These are phyloP conservation scores for Anthrax anthrax DNA, from an alignment of 2,888 invertebrate species.

Conservation along the genomic window DNA sequence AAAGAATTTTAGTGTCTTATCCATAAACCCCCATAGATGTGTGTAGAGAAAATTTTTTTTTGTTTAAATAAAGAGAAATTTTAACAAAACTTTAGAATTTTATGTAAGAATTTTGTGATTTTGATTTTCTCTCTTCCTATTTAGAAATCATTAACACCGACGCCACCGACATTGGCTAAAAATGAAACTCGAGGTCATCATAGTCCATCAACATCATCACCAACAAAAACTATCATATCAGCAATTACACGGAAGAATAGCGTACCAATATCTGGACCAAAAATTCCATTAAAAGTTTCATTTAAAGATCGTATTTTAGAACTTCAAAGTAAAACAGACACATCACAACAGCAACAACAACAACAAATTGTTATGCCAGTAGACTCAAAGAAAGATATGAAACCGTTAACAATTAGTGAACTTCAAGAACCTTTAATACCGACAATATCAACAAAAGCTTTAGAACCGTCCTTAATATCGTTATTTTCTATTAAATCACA, in stretches of 20 bases:
- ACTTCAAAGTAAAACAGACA: constrained; percentile 33
- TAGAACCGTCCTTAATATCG: constrained; percentile 18
- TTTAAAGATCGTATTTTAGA: constrained; percentile 47
- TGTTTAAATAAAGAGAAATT: too few species aligned
- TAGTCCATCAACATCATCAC: background rate
- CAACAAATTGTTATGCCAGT: too few species aligned
- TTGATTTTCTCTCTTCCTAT: background rate
- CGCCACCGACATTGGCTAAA: background rate
- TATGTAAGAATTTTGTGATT: too few species aligned
- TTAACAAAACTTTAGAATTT: too few species aligned
- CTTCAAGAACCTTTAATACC: constrained; percentile 16
- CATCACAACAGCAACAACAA: constrained; percentile 8
- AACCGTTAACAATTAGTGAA: constrained; percentile 11
- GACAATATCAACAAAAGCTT: constrained; percentile 20
- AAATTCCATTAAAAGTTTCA: constrained; percentile 42
- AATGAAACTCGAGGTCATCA: background rate
- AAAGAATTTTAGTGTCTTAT: too few species aligned
- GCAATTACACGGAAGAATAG: constrained; percentile 3
- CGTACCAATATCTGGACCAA: constrained; percentile 19
- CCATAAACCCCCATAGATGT: too few species aligned
- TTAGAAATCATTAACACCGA: background rate
- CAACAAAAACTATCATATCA: background rate
- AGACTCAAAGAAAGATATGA: constrained; percentile 6
- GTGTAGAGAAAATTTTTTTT: too few species aligned
- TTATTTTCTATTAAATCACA: constrained; percentile 18